Conservation (phyloP, 2,888 invertebrate genomes). For the Lepidochrysops patricia region DNA sequence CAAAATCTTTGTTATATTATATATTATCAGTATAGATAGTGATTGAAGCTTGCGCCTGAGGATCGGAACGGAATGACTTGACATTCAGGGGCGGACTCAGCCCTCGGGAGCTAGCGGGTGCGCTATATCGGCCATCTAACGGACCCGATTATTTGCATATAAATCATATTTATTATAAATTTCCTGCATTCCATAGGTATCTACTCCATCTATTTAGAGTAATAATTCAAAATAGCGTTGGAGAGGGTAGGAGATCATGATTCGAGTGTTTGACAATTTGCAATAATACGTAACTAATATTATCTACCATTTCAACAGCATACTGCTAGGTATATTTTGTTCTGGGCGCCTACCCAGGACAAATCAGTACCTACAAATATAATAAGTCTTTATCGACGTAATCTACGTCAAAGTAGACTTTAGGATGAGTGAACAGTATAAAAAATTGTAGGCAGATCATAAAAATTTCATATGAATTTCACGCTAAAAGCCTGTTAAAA, state of each 20-base stretch:
- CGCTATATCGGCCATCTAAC: slow-evolving; percentile 17
- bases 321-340: neutral
- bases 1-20: no score
- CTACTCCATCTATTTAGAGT: neutral
- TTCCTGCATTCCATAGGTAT: neutral
- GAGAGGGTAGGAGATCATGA: neutral
- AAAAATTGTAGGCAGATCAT: neutral
- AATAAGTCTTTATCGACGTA: no score
- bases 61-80: neutral
- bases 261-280: no score
- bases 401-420: no score
- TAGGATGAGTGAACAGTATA: no score
- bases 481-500: no score
- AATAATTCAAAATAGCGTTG: no score
- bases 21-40: neutral
- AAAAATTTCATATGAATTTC: neutral
- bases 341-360: no score
- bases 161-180: neutral
- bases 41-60: neutral
- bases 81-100: slow-evolving; percentile 12
- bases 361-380: no score
- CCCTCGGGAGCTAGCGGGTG: slow-evolving; percentile 18
- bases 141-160: neutral
- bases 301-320: no score
- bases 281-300: no score